Evolutionary conservation across 2,113 vertebrate species (phyloP).

Genomic region (Pangasianodon gigas): DNA sequence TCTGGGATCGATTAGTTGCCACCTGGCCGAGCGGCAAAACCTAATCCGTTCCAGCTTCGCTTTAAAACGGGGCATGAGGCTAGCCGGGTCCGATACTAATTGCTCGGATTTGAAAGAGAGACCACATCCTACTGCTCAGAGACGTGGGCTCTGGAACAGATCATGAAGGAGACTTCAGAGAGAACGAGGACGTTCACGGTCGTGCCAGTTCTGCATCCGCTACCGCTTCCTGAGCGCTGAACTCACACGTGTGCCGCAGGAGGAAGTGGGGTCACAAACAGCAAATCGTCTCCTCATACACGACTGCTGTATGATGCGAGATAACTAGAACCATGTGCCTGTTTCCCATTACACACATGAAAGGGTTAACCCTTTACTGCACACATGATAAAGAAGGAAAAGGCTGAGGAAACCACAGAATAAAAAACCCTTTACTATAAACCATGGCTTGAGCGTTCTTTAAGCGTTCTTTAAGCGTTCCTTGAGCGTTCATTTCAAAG

Average conservation of each 20-base stretch:
- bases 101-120: conserved; percentile 21
- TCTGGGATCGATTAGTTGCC: conserved; percentile 35
- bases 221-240: neutral
- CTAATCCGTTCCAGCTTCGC: conserved; percentile 11
- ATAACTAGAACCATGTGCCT: conserved; percentile 10
- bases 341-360: neutral
- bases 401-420: neutral
- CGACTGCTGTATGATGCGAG: neutral
- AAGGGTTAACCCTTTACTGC: neutral
- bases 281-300: neutral
- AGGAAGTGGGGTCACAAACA: neutral
- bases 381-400: neutral
- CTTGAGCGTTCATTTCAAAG: neutral
- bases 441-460: neutral
- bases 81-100: conserved; percentile 23
- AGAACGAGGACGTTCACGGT: neutral
- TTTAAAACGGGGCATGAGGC: conserved; percentile 16
- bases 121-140: conserved; percentile 38
- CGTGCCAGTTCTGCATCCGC: conserved; percentile 1
- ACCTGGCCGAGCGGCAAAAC: conserved; percentile 23
- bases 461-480: neutral
- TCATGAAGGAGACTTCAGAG: neutral
- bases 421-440: neutral
- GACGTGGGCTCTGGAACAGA: conserved; percentile 16
- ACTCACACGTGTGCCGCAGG: conserved; percentile 12